These are phyloP conservation scores for Sebastes elongatus DNA, from an alignment of 2,797 vertebrate genomes.

Conservation along the genomic window DNA sequence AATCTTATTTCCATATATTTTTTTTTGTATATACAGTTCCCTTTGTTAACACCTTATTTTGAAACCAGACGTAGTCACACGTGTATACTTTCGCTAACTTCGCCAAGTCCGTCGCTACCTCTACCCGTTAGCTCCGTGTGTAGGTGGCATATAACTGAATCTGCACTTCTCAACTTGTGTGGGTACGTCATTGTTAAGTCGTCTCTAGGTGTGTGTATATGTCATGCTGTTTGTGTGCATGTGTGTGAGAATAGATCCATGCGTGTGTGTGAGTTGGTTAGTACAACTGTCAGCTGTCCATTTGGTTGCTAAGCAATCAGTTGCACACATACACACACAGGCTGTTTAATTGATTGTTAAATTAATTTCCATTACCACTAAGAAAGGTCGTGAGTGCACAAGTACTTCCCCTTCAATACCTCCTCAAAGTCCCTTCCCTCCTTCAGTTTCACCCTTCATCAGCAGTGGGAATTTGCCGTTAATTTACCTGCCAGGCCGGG, in stretches of 20 bases:
- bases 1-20: too few species aligned
- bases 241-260: constrained; percentile 11
- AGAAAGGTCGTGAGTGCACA: constrained; percentile 40
- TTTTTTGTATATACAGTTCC: too few species aligned
- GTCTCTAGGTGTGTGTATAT: constrained; percentile 15
- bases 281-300: constrained; percentile 21
- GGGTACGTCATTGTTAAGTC: constrained; percentile 5
- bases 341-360: constrained; percentile 43
- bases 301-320: constrained; percentile 51
- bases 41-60: too few species aligned
- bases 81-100: too few species aligned
- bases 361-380: constrained; percentile 53
- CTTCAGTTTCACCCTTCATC: constrained; percentile 38
- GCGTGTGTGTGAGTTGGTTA: constrained; percentile 8
- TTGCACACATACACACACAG: background rate
- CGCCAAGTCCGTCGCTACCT: too few species aligned
- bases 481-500: constrained; percentile 29
- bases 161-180: background rate
- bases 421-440: constrained; percentile 39
- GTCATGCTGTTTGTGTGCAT: constrained; percentile 4
- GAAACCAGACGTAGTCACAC: too few species aligned
- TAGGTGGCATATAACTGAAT: too few species aligned
- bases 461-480: constrained; percentile 35
- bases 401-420: constrained; percentile 35
- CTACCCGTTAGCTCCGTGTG: too few species aligned